Evolutionary conservation across 2,888 invertebrate genomes (phyloP).

Genomic region (Cryptosula pallasiana): DNA sequence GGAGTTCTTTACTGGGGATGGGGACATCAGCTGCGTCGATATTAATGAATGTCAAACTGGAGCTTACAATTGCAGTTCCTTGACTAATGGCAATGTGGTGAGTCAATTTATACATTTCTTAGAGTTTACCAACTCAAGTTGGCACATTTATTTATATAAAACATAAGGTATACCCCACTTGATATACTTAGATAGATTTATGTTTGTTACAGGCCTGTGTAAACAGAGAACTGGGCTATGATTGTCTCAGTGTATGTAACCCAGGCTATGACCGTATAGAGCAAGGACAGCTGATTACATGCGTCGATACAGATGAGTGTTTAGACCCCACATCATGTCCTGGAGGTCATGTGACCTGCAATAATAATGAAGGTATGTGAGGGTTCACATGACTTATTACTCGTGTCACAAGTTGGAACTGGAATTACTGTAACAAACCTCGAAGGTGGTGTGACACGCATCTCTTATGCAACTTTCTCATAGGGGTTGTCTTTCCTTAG

Average conservation of each 20-base stretch:
- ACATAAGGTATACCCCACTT: too few species aligned
- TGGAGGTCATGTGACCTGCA: background rate
- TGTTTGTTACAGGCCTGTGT: conserved; percentile 3
- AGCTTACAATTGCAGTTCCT: background rate
- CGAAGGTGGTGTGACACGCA: too few species aligned
- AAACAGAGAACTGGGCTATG: background rate
- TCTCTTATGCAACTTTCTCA: too few species aligned
- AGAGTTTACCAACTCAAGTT: too few species aligned
- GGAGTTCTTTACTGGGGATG: conserved; percentile 10
- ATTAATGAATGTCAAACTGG: background rate
- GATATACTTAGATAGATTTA: too few species aligned
- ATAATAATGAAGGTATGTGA: background rate
- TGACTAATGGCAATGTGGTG: background rate
- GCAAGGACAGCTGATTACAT: background rate
- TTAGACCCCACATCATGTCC: background rate
- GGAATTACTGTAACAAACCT: too few species aligned
- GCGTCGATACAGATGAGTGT: conserved; percentile 1
- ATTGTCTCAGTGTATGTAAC: background rate
- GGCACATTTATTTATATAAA: too few species aligned
- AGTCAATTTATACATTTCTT: background rate
- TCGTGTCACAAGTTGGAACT: too few species aligned
- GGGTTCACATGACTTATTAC: too few species aligned
- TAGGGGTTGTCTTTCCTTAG: too few species aligned
- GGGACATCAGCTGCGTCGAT: background rate
- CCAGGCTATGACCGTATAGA: background rate